A percentile compares a stretch with the other conserved stretches of the same genome.
Evolutionary conservation across 2,888 invertebrate genomes (phyloP).

Genomic region (Philaethria dido): DNA sequence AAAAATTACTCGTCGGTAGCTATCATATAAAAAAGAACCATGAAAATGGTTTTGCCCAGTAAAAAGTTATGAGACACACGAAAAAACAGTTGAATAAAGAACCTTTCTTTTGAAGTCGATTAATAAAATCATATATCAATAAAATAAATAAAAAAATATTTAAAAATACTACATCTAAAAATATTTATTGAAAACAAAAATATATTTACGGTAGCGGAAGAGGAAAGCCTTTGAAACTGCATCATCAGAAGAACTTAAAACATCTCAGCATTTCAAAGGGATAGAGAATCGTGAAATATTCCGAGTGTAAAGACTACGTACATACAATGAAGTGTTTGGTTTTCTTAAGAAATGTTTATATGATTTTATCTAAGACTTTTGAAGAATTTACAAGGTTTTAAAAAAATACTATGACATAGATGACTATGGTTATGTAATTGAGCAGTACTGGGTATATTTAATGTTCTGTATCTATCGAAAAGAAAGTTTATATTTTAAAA

Average conservation of each 20-base stretch:
- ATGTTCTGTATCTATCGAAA: not conserved
- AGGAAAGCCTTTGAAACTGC: conserved; percentile 22
- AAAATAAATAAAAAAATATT: not conserved
- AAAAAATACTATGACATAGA: not conserved
- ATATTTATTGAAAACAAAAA: conserved; percentile 18
- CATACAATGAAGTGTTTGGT: conserved; percentile 12
- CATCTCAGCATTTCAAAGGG: conserved; percentile 21
- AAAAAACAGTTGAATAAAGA: too few relatives aligned
- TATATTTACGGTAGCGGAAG: conserved; percentile 17
- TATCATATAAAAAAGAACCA: too few relatives aligned
- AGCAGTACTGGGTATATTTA: not conserved
- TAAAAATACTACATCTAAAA: not conserved
- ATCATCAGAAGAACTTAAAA: conserved; percentile 21
- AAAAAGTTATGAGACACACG: too few relatives aligned
- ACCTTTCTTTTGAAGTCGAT: too few relatives aligned
- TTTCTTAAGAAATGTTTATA: conserved; percentile 12
- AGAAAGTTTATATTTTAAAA: too few relatives aligned
- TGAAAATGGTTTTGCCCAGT: too few relatives aligned
- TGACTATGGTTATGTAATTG: not conserved
- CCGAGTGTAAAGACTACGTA: conserved; percentile 2
- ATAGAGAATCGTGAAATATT: conserved; percentile 15
- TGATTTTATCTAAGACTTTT: not conserved
- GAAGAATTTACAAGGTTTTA: not conserved
- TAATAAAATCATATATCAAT: too few relatives aligned
- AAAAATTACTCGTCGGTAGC: too few relatives aligned